phyloP scores from a whole-genome alignment of 2,113 vertebrate genomes.

The Chiloscyllium plagiosum region DNA sequence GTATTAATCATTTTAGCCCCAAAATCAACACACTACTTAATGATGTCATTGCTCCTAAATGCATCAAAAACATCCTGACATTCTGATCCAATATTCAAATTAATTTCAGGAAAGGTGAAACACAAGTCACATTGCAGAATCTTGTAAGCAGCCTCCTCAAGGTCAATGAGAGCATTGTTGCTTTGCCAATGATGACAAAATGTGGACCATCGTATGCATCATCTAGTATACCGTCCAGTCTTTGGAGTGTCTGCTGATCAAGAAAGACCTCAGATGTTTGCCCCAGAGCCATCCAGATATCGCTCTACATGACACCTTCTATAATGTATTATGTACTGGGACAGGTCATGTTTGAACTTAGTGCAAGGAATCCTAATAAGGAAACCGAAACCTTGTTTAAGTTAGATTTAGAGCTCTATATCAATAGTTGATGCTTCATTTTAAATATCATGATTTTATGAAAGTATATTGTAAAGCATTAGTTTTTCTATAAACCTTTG shows the following conservation, averaged over 20 bases:
- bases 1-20: too few species aligned
- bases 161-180: too few species aligned
- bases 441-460: background rate
- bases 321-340: background rate
- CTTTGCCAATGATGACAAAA: too few species aligned
- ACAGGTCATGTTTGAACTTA: background rate
- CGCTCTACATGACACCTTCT: background rate
- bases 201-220: background rate
- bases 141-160: too few species aligned
- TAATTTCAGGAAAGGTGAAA: too few species aligned
- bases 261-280: background rate
- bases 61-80: too few species aligned
- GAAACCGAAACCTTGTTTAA: background rate
- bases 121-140: too few species aligned
- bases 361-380: background rate
- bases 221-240: background rate
- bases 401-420: background rate
- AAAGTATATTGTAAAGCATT: background rate
- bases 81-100: too few species aligned
- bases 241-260: background rate
- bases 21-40: too few species aligned
- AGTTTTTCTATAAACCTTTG: background rate
- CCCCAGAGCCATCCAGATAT: background rate
- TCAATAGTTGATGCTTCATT: background rate
- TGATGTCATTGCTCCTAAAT: too few species aligned